Base-by-base conservation (phyloP, 1,140 invertebrate species). In the Saccostrea cuccullata region DNA sequence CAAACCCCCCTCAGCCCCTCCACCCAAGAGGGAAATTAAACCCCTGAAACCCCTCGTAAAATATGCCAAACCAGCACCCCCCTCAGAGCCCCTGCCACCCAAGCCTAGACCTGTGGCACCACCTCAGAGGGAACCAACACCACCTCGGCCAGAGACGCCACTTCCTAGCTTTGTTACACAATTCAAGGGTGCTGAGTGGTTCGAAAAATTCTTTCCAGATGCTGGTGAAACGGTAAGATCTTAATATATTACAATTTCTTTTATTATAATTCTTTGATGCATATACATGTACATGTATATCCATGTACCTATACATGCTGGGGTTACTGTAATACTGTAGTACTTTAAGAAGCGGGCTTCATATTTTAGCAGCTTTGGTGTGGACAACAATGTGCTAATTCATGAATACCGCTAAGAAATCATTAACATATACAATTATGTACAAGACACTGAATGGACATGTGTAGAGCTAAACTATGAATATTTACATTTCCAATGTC, bases 171-270 rank as follows among this genome's bases (percentile, higher is more conserved):
- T 93, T 85, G 93, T 95, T 73, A 91, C 89, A 55, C 94, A 94
- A 91, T 95, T 94, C 90, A 92, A 92, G n/a, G 92, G 91, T 0
- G 89, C 91, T 20, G 92, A 93, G 30, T 95, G 94, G 94, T 95
- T 95, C 89, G 91, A 94, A 77, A 94, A 94, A 86, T 93, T 91
- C 90, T 94, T 93, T 89, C 93, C 94, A 13, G 93, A 93, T 89
- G 92, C 91, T 89, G 91, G 91, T 67, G 91, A 91, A 88, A 89
- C 91, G 60, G 94, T 94, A 88, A 92, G 92, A n/a, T n/a, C n/a
- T n/a, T n/a, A n/a, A n/a, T n/a, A n/a, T n/a, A n/a, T n/a, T n/a
- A n/a, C n/a, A n/a, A n/a, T n/a, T n/a, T n/a, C 64, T 17, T 26
- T 13, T 8, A 4, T 84, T 55, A 13, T 55, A 84, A 12, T 30